These are phyloP conservation scores for Leptinotarsa undecemlineata DNA, from an alignment of 1,140 invertebrate species.

Conservation along the genomic window DNA sequence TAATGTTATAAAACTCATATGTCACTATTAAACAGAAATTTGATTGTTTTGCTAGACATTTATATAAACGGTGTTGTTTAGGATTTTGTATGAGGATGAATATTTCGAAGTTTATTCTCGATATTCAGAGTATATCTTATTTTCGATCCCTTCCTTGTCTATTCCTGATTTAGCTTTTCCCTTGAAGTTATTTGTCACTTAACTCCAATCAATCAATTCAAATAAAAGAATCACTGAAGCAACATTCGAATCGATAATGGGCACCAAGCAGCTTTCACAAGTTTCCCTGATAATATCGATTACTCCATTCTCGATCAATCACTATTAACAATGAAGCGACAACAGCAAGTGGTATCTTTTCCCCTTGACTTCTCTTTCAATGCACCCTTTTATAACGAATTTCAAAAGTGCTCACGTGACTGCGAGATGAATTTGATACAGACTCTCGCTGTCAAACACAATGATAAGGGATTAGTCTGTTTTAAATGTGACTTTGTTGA, in stretches of 20 bases:
- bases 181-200: neutral
- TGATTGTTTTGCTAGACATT: too few relatives aligned
- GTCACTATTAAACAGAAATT: too few relatives aligned
- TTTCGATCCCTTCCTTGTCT: too few relatives aligned
- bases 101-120: too few relatives aligned
- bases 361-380: slow-evolving; percentile 17
- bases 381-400: slow-evolving; percentile 19
- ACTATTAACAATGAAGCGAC: slow-evolving; percentile 21
- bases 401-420: slow-evolving; percentile 26
- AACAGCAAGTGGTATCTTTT: slow-evolving; percentile 19
- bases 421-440: slow-evolving; percentile 23
- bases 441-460: slow-evolving; percentile 27
- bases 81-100: too few relatives aligned
- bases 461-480: slow-evolving; percentile 12
- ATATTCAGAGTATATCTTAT: too few relatives aligned
- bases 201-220: neutral
- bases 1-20: too few relatives aligned
- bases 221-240: neutral
- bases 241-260: neutral
- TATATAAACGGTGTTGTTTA: too few relatives aligned
- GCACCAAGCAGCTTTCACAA: neutral
- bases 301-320: slow-evolving; percentile 10
- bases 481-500: neutral
- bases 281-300: slow-evolving; percentile 13
- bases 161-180: too few relatives aligned